Percentiles rank a stretch among this genome's conserved stretches.
Evolutionary conservation across 2,888 invertebrate genomes (phyloP).

Genomic region (Habroteleia sp.): DNA sequence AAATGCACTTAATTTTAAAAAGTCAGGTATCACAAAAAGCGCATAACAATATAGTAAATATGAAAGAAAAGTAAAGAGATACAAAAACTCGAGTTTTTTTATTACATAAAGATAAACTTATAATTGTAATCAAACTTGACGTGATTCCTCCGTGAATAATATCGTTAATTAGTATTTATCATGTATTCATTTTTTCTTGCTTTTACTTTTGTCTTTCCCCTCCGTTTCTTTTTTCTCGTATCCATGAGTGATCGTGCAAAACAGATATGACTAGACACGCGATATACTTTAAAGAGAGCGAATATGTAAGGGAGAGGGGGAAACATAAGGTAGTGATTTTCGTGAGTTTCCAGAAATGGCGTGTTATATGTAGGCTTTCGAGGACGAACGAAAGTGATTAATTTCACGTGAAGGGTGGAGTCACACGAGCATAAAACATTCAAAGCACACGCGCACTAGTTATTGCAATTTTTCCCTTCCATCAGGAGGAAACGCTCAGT

Average conservation of each 20-base stretch:
- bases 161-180: slow-evolving; percentile 29
- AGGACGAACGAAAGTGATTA: slow-evolving; percentile 67
- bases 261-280: slow-evolving; percentile 26
- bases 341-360: slow-evolving; percentile 66
- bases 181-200: slow-evolving; percentile 2
- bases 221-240: slow-evolving; percentile 28
- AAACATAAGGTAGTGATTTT: slow-evolving; percentile 57
- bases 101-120: slow-evolving; percentile 16
- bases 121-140: slow-evolving; percentile 2
- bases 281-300: slow-evolving; percentile 35
- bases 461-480: slow-evolving; percentile 28
- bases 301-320: slow-evolving; percentile 13
- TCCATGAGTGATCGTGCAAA: slow-evolving; percentile 27
- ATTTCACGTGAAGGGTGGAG: slow-evolving; percentile 67
- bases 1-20: slow-evolving; percentile 2
- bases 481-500: background rate
- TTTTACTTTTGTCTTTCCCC: background rate
- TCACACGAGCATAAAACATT: slow-evolving; percentile 54
- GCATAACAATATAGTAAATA: too few species aligned
- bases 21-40: background rate
- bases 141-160: slow-evolving; percentile 19
- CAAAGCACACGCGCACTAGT: slow-evolving; percentile 8
- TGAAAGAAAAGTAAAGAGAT: background rate
- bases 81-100: background rate
- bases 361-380: slow-evolving; percentile 65